phyloP scores from a whole-genome alignment of 2,888 invertebrate species.

The Conistra vaccinii region DNA sequence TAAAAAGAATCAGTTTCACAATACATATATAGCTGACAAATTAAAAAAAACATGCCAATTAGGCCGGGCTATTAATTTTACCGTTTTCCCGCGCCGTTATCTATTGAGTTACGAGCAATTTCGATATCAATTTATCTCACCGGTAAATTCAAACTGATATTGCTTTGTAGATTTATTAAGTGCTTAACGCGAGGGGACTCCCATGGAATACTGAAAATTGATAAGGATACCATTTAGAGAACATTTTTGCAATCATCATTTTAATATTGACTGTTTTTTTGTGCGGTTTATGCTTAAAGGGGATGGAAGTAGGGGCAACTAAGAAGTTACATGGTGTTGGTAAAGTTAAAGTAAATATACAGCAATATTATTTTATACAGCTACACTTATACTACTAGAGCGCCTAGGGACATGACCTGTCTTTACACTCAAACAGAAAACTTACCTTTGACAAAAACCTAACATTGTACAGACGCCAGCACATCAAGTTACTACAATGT shows the following conservation, averaged over 20 bases:
- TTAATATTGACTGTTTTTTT: slow-evolving; percentile 2
- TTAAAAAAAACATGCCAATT: slow-evolving; percentile 57
- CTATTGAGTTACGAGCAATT: slow-evolving; percentile 71
- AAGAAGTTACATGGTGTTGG: background rate
- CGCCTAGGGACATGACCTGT: background rate
- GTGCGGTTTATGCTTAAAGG: background rate
- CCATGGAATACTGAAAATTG: slow-evolving; percentile 50
- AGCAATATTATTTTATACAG: background rate
- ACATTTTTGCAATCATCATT: slow-evolving; percentile 19
- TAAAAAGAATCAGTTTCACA: slow-evolving; percentile 14
- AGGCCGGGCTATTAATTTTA: slow-evolving; percentile 63
- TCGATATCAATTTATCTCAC: slow-evolving; percentile 71
- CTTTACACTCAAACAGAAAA: background rate
- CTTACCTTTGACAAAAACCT: background rate
- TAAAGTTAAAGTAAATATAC: background rate
- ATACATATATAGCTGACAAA: slow-evolving; percentile 18
- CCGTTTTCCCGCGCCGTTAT: slow-evolving; percentile 64
- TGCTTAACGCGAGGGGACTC: slow-evolving; percentile 50
- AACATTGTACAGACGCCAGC: too few relatives aligned
- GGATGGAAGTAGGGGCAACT: background rate
- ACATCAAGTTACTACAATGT: too few relatives aligned
- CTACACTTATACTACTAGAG: background rate
- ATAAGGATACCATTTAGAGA: slow-evolving; percentile 29
- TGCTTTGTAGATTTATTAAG: slow-evolving; percentile 65
- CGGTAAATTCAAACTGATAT: slow-evolving; percentile 67